Conservation (phyloP, 2,797 vertebrate genomes). For the Oreochromis mossambicus region DNA sequence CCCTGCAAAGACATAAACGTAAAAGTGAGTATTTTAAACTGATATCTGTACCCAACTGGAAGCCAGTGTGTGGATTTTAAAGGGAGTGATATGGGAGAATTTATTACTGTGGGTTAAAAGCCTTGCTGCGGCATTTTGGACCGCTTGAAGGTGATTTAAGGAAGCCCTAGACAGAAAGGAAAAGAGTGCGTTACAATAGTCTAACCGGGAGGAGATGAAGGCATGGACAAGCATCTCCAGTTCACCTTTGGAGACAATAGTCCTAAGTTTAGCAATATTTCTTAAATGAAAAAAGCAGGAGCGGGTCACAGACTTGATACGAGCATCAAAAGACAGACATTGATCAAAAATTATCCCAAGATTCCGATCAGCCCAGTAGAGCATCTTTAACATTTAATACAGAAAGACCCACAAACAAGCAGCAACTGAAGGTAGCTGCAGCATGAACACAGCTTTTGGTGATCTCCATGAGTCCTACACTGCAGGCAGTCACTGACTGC, state of each 20-base stretch:
- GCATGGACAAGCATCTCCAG: neutral
- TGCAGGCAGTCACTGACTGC: neutral
- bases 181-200: neutral
- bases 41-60: too few species aligned
- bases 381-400: too few species aligned
- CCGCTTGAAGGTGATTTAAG: neutral
- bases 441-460: neutral
- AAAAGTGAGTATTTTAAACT: too few species aligned
- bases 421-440: fast-evolving
- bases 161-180: neutral
- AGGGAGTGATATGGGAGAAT: neutral
- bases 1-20: too few species aligned
- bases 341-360: neutral
- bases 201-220: neutral
- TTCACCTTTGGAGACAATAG: neutral
- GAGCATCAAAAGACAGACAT: neutral
- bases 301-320: neutral
- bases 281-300: neutral
- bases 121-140: neutral
- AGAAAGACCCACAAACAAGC: neutral
- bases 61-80: too few species aligned
- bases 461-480: fast-evolving
- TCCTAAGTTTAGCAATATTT: fast-evolving
- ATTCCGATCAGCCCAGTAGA: fast-evolving
- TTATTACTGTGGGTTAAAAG: neutral